Evolutionary conservation across 1,140 invertebrate genomes (phyloP).

Genomic region (Bombus soroeensis): DNA sequence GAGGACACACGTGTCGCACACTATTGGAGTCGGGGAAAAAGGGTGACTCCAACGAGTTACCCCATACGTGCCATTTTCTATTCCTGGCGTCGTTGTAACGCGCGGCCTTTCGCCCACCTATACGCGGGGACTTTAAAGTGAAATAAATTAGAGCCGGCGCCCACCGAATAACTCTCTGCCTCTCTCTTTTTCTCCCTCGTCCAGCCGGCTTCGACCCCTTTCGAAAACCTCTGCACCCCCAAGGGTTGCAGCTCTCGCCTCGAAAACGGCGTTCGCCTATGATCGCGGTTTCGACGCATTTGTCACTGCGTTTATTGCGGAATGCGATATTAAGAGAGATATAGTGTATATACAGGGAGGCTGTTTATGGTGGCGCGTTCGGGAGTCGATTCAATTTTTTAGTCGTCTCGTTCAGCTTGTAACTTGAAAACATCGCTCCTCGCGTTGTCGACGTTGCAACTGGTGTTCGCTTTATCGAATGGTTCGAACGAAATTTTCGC

Average conservation of each 20-base stretch:
- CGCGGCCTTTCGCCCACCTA: conserved; percentile 67
- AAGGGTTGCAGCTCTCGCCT: background rate
- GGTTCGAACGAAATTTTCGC: background rate
- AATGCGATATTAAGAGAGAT: conserved; percentile 52
- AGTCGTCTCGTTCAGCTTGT: conserved; percentile 1
- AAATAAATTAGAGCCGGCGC: conserved; percentile 77
- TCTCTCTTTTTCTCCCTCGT: background rate
- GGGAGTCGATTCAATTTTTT: conserved; percentile 51
- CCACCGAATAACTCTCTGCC: conserved; percentile 54
- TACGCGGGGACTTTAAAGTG: conserved; percentile 78
- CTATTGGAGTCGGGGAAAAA: conserved; percentile 71
- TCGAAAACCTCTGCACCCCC: background rate
- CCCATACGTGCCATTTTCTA: conserved; percentile 60
- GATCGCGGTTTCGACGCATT: conserved; percentile 65
- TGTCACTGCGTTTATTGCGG: conserved; percentile 65
- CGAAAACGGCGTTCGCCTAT: conserved; percentile 22
- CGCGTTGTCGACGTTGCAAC: background rate
- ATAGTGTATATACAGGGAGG: background rate
- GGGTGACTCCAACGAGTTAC: conserved; percentile 64
- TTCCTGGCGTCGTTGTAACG: conserved; percentile 36
- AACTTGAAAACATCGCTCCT: background rate
- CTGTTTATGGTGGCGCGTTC: conserved; percentile 48
- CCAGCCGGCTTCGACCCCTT: conserved; percentile 41
- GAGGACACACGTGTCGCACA: conserved; percentile 79
- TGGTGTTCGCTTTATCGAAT: conserved; percentile 11